phyloP scores from a whole-genome alignment of 1,140 invertebrate species.

The Hylyphantes graminicola region DNA sequence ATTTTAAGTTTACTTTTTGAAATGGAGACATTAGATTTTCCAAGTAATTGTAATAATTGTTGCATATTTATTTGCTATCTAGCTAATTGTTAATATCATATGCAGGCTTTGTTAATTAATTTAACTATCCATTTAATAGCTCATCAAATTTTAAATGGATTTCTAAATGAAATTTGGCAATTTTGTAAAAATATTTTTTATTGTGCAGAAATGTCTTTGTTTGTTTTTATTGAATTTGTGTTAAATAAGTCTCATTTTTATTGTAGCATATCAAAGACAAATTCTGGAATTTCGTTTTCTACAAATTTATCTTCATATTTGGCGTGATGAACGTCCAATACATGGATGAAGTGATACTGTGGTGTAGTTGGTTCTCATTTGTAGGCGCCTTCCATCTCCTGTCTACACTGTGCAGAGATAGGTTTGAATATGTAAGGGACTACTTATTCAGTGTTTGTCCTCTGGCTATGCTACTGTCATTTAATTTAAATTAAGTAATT shows the following conservation, averaged over 20 bases:
- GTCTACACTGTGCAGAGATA: constrained; percentile 86
- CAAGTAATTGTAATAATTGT: too few relatives aligned
- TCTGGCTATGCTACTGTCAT: too few relatives aligned
- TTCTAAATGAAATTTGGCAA: too few relatives aligned
- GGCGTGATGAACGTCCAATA: constrained; percentile 92
- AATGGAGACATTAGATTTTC: too few relatives aligned
- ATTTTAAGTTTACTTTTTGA: too few relatives aligned
- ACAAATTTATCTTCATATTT: constrained; percentile 96
- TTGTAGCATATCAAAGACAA: constrained; percentile 80
- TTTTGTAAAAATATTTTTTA: background rate
- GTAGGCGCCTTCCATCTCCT: constrained; percentile 88
- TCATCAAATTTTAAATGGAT: too few relatives aligned
- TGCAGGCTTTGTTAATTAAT: too few relatives aligned
- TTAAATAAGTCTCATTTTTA: constrained; percentile 35
- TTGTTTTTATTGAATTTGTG: background rate
- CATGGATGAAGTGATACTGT: constrained; percentile 82
- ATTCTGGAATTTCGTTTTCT: constrained; percentile 95
- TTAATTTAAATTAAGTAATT: too few relatives aligned
- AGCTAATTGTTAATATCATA: too few relatives aligned
- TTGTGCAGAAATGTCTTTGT: background rate
- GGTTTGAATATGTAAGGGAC: constrained; percentile 88
- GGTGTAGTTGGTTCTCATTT: constrained; percentile 91
- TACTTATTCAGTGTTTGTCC: background rate
- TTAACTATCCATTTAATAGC: too few relatives aligned
- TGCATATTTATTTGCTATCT: too few relatives aligned